phyloP scores from a whole-genome alignment of 2,888 invertebrate genomes.

The Clanis bilineata region DNA sequence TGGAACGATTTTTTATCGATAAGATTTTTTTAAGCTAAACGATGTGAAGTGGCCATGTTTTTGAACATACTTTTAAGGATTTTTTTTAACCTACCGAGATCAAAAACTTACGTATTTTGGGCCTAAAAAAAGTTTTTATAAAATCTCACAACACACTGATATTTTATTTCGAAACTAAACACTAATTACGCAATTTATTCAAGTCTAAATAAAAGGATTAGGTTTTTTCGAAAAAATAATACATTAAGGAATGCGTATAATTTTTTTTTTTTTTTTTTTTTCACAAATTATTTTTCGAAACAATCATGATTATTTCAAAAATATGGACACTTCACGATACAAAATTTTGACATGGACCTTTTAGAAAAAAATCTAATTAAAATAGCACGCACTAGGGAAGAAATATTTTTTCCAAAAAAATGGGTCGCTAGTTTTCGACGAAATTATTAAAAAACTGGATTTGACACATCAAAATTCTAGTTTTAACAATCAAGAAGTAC shows the following conservation, averaged over 20 bases:
- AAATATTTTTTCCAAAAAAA: neutral
- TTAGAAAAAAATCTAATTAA: neutral
- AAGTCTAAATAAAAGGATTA: neutral
- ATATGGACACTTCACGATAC: constrained; percentile 2
- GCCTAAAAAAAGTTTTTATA: neutral
- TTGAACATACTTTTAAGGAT: neutral
- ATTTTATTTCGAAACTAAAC: neutral
- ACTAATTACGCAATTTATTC: neutral
- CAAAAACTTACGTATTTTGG: neutral
- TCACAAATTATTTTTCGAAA: neutral
- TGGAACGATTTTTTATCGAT: constrained; percentile 38
- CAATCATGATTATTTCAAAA: neutral
- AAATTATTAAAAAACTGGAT: neutral
- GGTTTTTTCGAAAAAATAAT: too few species aligned
- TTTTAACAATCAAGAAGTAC: neutral
- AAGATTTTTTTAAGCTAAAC: constrained; percentile 11
- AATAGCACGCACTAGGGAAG: constrained; percentile 1
- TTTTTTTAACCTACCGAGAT: neutral
- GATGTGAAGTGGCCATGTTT: constrained; percentile 10
- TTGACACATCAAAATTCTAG: constrained; percentile 1
- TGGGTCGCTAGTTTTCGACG: neutral
- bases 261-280: too few species aligned
- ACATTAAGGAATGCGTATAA: neutral
- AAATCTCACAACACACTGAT: neutral
- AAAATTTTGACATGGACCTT: neutral